phyloP scores from a whole-genome alignment of 2,113 vertebrate species.

The Marcusenius ussheri region DNA sequence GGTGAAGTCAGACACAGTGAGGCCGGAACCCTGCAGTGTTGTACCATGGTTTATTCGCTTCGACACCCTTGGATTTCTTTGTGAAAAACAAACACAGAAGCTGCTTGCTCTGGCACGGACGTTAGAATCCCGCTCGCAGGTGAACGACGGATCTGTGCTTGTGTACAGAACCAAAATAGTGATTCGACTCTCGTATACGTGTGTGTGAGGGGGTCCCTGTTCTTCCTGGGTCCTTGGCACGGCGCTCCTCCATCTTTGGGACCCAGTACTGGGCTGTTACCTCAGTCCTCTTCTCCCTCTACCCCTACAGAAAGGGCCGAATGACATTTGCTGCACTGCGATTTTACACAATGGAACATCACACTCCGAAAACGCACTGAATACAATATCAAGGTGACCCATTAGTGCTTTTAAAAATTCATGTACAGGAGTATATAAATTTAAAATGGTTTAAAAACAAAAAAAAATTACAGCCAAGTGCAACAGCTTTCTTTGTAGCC shows the following conservation, averaged over 20 bases:
- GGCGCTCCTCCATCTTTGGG: neutral
- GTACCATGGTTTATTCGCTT: conserved; percentile 5
- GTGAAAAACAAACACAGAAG: conserved; percentile 5
- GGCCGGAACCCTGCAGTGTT: neutral
- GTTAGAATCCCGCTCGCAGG: neutral
- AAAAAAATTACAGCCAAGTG: conserved; percentile 16
- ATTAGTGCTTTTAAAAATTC: conserved; percentile 57
- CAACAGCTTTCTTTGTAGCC: conserved; percentile 17
- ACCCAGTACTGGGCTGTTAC: neutral
- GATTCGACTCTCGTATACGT: neutral
- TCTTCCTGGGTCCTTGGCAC: neutral
- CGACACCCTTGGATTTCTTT: neutral
- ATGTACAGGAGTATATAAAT: conserved; percentile 47
- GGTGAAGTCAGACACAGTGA: neutral
- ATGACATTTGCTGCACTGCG: conserved; percentile 18
- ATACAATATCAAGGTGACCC: conserved; percentile 56
- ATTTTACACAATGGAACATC: conserved; percentile 46
- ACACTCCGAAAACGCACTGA: conserved; percentile 38
- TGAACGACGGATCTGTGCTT: conserved; percentile 14
- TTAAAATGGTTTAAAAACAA: conserved; percentile 33
- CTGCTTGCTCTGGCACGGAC: neutral
- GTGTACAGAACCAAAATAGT: neutral
- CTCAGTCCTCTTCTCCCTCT: neutral
- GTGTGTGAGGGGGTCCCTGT: neutral
- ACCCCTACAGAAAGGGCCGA: neutral